These are phyloP conservation scores for Phyllotreta striolata DNA, from an alignment of 2,888 invertebrate species.

Conservation along the genomic window DNA sequence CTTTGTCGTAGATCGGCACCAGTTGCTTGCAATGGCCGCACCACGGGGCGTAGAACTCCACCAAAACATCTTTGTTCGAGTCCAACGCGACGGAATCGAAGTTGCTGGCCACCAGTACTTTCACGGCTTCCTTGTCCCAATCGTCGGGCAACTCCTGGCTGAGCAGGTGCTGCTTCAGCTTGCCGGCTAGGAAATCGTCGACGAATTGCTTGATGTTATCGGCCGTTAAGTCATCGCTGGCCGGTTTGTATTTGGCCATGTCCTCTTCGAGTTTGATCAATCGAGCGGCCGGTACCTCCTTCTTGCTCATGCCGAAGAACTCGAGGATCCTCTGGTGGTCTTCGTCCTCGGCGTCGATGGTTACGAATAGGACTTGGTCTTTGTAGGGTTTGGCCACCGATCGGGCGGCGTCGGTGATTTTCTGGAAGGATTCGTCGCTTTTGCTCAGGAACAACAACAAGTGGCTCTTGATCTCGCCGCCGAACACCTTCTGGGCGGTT, in stretches of 20 bases:
- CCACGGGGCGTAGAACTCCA: constrained; percentile 99
- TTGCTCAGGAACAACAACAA: constrained; percentile 94
- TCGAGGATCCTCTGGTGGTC: constrained; percentile 98
- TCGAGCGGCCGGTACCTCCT: constrained; percentile 89
- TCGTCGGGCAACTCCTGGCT: constrained; percentile 94
- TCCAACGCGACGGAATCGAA: constrained; percentile 93
- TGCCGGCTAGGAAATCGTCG: constrained; percentile 87
- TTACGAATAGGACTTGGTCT: constrained; percentile 88
- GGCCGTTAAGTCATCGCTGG: constrained; percentile 72
- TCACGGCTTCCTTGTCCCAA: constrained; percentile 96
- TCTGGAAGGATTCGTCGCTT: constrained; percentile 84
- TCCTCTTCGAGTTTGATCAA: constrained; percentile 95
- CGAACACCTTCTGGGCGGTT: constrained; percentile 97
- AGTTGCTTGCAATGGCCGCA: constrained; percentile 98
- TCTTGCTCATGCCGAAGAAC: constrained; percentile 94
- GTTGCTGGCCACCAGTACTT: constrained; percentile 91
- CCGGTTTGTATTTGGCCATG: constrained; percentile 97
- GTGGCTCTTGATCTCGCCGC: constrained; percentile 97
- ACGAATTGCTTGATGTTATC: constrained; percentile 83
- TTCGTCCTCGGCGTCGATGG: constrained; percentile 93
- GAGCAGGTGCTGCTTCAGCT: constrained; percentile 93
- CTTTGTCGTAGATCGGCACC: constrained; percentile 94
- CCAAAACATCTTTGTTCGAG: constrained; percentile 88
- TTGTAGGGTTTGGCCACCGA: constrained; percentile 89
- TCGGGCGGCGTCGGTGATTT: constrained; percentile 78